Evolutionary conservation across 2,113 vertebrate genomes (phyloP), one percentile per base, ranked within the genome.

Genomic region (Sardina pilchardus): DNA sequence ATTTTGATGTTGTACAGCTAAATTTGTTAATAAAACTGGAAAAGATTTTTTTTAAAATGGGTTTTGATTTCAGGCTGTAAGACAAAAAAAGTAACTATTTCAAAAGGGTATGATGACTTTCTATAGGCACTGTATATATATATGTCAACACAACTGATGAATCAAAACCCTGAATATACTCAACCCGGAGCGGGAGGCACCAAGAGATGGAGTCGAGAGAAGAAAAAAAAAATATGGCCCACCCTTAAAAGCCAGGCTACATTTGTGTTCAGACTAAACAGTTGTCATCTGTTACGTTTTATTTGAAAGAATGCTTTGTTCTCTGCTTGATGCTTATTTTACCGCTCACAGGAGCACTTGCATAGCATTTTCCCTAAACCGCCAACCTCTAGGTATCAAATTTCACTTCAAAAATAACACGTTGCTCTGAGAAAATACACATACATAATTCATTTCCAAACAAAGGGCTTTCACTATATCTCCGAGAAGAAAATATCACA

Each of bases 231-330:
- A 36, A 78, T 78, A 16, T 78, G 1, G 71, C 30, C 71, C 78
- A 88, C 83, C 86, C 75, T 91, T 85, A 88, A 87, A 90, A 86
- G 85, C 84, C 84, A 88, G 83, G 90, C 85, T 86, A 86, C 84
- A 88, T 87, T 89, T 88, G 71, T 89, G 89, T 89, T 90, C 90
- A 90, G 84, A 90, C 88, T 90, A 89, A 92, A 90, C 89, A 92
- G 90, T 89, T 90, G 83, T 91, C 90, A 91, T 88, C 88, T 87
- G 86, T 89, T 89, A 83, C 85, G 81, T 88, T 87, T 91, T 90
- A 87, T 93, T 89, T 90, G 86, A 91, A 90, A 93, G 90, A 90
- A 90, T 88, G 86, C 89, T 91, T 88, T 89, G 89, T 90, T 91
- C 87, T 89, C 84, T 3, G 44, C 88, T 82, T 85, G 50, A 84